Conservation (phyloP, 2,113 vertebrate species). For the Merops nubicus region DNA sequence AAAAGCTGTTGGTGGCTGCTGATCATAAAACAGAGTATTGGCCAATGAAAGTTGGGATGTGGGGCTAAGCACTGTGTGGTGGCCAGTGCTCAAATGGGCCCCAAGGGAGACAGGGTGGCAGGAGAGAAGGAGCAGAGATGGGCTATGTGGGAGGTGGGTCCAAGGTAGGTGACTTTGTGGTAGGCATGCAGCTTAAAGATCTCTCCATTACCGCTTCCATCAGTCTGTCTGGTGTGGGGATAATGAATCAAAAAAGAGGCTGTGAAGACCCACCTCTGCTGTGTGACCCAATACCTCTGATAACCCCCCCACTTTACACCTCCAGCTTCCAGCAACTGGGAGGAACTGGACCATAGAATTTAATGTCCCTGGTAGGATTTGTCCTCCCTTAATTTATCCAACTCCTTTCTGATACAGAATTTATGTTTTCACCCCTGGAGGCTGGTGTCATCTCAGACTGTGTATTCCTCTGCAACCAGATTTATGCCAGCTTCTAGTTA, state of each 20-base stretch:
- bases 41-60: background rate
- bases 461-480: constrained; percentile 1
- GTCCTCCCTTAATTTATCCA: constrained; percentile 6
- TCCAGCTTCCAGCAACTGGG: background rate
- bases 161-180: rapidly evolving
- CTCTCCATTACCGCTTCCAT: background rate
- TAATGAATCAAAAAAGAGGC: background rate
- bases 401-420: background rate
- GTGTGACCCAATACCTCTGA: background rate
- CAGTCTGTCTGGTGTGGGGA: background rate
- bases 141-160: background rate
- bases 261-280: background rate
- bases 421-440: background rate
- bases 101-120: background rate
- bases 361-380: background rate
- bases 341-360: background rate
- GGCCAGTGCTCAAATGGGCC: background rate
- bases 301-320: background rate
- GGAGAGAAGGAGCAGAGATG: background rate
- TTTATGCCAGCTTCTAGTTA: background rate
- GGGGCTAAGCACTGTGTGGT: rapidly evolving
- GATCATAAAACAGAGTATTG: rapidly evolving
- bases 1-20: background rate
- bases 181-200: rapidly evolving
- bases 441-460: background rate